These are phyloP conservation scores for Ptychobarbus kaznakovi DNA, from an alignment of 2,797 vertebrate genomes.

Conservation along the genomic window DNA sequence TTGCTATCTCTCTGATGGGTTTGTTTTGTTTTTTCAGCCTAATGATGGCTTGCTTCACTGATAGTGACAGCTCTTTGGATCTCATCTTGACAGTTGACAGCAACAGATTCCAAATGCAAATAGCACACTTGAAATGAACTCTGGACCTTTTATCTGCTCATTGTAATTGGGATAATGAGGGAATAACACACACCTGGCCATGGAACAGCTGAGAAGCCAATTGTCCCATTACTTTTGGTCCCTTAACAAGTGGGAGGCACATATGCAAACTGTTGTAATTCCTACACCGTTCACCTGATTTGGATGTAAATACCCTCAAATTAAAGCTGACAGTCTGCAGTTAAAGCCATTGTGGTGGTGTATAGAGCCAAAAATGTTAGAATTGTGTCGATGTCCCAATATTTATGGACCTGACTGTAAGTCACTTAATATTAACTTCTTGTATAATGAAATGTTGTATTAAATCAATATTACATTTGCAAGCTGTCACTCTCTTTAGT, in stretches of 20 bases:
- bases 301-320: neutral
- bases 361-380: no score
- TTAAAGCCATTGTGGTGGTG: no score
- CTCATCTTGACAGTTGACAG: conserved; percentile 53
- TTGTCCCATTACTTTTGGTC: no score
- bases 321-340: neutral
- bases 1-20: no score
- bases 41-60: conserved; percentile 58
- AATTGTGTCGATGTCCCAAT: no score
- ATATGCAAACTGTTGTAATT: conserved; percentile 4
- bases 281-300: neutral
- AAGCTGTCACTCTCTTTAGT: no score
- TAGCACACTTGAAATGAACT: neutral
- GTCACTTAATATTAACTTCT: no score
- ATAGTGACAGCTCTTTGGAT: conserved; percentile 49
- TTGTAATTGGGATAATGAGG: neutral
- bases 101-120: neutral
- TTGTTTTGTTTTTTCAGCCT: conserved; percentile 41
- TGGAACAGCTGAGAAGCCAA: no score
- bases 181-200: neutral
- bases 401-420: no score
- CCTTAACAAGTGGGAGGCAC: conserved; percentile 45
- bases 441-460: no score
- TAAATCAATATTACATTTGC: no score
- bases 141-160: neutral